Conservation (phyloP, 2,797 vertebrate species). For the Ctenosaura bakeri region DNA sequence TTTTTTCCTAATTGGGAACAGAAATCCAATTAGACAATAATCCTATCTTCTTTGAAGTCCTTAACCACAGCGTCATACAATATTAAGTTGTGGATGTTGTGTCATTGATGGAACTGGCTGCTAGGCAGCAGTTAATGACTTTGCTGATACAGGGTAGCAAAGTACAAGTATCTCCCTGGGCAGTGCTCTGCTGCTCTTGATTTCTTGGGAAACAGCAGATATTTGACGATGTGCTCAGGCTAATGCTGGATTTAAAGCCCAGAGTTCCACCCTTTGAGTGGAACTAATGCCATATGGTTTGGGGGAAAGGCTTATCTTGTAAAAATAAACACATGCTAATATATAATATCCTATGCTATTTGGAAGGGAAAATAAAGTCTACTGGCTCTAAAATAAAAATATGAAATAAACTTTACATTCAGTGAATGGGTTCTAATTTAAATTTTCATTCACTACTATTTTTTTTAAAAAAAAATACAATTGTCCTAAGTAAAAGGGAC, state of each 20-base stretch:
- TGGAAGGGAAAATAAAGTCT: slow-evolving; percentile 22
- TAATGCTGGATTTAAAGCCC: slow-evolving; percentile 10
- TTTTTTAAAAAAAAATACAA: not conserved
- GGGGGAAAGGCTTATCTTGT: slow-evolving; percentile 24
- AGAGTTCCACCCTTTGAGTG: not conserved
- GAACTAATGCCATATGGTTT: slow-evolving; percentile 11
- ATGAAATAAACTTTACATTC: slow-evolving; percentile 22
- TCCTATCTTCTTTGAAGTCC: slow-evolving; percentile 52
- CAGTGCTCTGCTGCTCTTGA: rapidly evolving
- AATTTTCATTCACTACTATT: not conserved
- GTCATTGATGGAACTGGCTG: not conserved
- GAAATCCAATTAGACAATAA: slow-evolving; percentile 68
- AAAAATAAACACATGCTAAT: slow-evolving; percentile 22
- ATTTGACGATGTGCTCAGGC: not conserved
- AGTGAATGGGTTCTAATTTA: slow-evolving; percentile 8
- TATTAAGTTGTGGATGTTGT: not conserved
- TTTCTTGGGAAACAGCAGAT: not conserved
- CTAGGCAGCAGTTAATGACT: slow-evolving; percentile 11
- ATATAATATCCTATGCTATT: slow-evolving; percentile 27
- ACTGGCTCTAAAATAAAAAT: slow-evolving; percentile 11
- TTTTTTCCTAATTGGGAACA: slow-evolving; percentile 67
- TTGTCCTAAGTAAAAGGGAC: not conserved
- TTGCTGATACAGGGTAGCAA: not conserved
- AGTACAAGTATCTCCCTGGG: not conserved
- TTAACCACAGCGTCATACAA: not conserved